Percentiles rank a stretch among this genome's conserved stretches.
These are phyloP conservation scores for Philopedon plagiatum DNA, from an alignment of 2,888 invertebrate species.

Conservation along the genomic window DNA sequence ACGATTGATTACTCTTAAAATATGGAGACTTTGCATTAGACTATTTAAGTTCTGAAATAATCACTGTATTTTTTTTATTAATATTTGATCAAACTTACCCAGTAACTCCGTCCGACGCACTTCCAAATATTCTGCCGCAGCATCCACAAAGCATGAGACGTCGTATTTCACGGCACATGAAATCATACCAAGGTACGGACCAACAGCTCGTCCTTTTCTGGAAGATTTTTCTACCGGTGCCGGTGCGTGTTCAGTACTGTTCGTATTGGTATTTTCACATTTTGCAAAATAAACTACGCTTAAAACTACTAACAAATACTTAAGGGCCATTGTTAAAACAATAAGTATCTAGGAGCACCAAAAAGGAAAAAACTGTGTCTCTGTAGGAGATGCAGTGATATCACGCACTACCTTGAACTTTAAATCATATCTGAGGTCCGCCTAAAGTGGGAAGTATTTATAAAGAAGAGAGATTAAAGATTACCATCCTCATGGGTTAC, in stretches of 20 bases:
- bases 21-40: too few relatives aligned
- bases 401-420: constrained; percentile 17
- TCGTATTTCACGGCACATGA: constrained; percentile 58
- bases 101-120: constrained; percentile 55
- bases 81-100: constrained; percentile 60
- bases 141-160: constrained; percentile 59
- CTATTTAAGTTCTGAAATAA: too few relatives aligned
- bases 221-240: not conserved
- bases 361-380: constrained; percentile 9
- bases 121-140: constrained; percentile 57
- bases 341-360: not conserved
- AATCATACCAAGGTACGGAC: constrained; percentile 54
- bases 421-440: constrained; percentile 47
- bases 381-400: not conserved
- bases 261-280: constrained; percentile 18
- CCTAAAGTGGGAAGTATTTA: constrained; percentile 62
- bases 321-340: constrained; percentile 12
- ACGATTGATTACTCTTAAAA: too few relatives aligned
- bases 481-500: constrained; percentile 62
- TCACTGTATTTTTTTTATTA: constrained; percentile 11
- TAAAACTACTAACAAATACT: constrained; percentile 17
- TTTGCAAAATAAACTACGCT: constrained; percentile 39
- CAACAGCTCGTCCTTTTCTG: constrained; percentile 48
- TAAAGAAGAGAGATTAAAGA: constrained; percentile 65
- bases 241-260: not conserved